Conservation (phyloP, 2,113 vertebrate genomes). For the Saguinus imperator region DNA sequence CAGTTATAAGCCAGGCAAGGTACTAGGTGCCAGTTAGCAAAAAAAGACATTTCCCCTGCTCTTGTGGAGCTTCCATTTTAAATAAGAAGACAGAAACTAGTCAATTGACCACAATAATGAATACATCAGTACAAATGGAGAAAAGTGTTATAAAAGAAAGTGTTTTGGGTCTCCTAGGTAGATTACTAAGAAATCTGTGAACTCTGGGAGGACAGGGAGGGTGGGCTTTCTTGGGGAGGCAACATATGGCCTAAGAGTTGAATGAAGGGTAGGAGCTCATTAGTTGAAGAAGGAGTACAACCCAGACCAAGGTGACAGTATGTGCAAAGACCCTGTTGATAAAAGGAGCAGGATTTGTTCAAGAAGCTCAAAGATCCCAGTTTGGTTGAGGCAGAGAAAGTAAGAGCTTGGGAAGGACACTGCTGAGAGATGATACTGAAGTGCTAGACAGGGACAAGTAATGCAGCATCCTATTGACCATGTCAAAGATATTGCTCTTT, state of each 20-base stretch:
- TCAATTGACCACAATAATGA: background rate
- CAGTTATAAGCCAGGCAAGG: background rate
- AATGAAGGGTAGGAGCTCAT: conserved; percentile 7
- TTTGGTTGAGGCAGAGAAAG: background rate
- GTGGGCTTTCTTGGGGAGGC: background rate
- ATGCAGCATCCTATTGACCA: background rate
- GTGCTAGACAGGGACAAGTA: background rate
- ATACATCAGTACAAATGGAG: conserved; percentile 19
- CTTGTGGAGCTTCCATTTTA: background rate
- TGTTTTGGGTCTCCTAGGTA: background rate
- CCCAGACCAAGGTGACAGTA: background rate
- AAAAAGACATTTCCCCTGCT: background rate
- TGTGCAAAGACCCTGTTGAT: background rate
- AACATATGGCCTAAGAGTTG: background rate
- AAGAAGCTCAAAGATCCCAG: background rate
- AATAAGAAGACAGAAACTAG: background rate
- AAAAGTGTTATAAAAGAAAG: background rate
- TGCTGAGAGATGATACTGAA: background rate
- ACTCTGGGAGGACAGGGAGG: background rate
- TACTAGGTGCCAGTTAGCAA: background rate
- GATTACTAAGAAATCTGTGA: conserved; percentile 1
- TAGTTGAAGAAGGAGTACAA: background rate
- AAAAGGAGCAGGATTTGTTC: background rate
- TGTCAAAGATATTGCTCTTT: background rate
- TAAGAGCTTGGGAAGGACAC: background rate